Percentiles rank a stretch among this genome's conserved stretches.
phyloP scores from a whole-genome alignment of 1,140 invertebrate genomes.

The Spodoptera frugiperda region DNA sequence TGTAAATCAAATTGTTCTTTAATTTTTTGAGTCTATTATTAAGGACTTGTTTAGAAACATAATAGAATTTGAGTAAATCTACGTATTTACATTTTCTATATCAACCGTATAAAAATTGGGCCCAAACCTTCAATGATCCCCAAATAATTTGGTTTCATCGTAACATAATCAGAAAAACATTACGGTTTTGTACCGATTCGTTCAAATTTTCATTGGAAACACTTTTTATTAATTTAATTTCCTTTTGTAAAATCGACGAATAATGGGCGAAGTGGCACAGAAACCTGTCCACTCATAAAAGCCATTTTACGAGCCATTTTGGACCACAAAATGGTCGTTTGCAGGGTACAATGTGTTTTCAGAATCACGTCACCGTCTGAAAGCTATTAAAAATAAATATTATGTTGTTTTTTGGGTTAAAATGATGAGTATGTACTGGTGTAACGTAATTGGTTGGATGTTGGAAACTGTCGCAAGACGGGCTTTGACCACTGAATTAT shows the following conservation, averaged over 20 bases:
- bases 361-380: slow-evolving; percentile 54
- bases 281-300: slow-evolving; percentile 75
- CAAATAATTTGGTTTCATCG: too few species aligned
- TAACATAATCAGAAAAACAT: background rate
- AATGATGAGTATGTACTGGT: background rate
- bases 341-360: slow-evolving; percentile 59
- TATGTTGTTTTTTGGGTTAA: slow-evolving; percentile 45
- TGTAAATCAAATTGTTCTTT: too few species aligned
- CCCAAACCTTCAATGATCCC: too few species aligned
- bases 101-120: too few species aligned
- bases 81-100: too few species aligned
- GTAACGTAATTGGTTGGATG: background rate
- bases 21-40: too few species aligned
- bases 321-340: slow-evolving; percentile 72
- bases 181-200: background rate
- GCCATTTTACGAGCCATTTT: slow-evolving; percentile 74
- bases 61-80: too few species aligned
- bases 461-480: background rate
- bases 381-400: slow-evolving; percentile 59
- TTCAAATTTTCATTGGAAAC: slow-evolving; percentile 31
- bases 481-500: slow-evolving; percentile 23
- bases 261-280: slow-evolving; percentile 66
- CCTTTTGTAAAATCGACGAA: slow-evolving; percentile 64
- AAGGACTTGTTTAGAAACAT: too few species aligned
- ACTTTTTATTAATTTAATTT: slow-evolving; percentile 70